Conservation (phyloP, 2,888 invertebrate genomes). For the Alsophila aescularia region DNA sequence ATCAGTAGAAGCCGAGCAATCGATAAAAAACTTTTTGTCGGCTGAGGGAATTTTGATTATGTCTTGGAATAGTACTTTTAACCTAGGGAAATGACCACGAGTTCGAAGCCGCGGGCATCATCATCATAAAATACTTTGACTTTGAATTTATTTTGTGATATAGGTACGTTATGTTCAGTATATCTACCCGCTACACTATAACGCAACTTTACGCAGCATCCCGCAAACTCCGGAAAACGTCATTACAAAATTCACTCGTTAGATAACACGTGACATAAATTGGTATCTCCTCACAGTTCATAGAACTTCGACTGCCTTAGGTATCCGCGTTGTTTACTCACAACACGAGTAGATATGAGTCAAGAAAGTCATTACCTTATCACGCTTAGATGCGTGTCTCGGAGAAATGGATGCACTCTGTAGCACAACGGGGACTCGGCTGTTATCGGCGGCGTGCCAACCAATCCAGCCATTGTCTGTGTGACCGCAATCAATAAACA, state of each 20-base stretch:
- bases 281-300: constrained; percentile 73
- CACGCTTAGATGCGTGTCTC: constrained; percentile 56
- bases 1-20: too few relatives aligned
- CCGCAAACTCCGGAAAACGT: constrained; percentile 63
- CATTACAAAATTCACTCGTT: constrained; percentile 72
- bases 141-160: too few relatives aligned
- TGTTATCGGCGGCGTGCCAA: constrained; percentile 56
- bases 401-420: constrained; percentile 65
- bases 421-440: constrained; percentile 46
- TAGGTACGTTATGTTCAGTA: too few relatives aligned
- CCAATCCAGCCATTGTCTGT: constrained; percentile 62
- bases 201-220: not conserved
- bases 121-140: too few relatives aligned
- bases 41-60: too few relatives aligned
- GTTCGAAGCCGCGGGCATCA: too few relatives aligned
- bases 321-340: constrained; percentile 58
- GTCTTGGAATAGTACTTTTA: too few relatives aligned
- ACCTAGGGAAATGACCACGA: too few relatives aligned
- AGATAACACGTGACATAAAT: constrained; percentile 78
- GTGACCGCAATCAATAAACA: constrained; percentile 67
- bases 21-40: too few relatives aligned
- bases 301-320: constrained; percentile 63
- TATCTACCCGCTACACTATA: too few relatives aligned
- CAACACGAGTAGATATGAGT: constrained; percentile 67
- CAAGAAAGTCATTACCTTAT: constrained; percentile 79